Evolutionary conservation across 2,888 invertebrate genomes (phyloP), one percentile per base, ranked within the genome.

Genomic region (Nineta flava): DNA sequence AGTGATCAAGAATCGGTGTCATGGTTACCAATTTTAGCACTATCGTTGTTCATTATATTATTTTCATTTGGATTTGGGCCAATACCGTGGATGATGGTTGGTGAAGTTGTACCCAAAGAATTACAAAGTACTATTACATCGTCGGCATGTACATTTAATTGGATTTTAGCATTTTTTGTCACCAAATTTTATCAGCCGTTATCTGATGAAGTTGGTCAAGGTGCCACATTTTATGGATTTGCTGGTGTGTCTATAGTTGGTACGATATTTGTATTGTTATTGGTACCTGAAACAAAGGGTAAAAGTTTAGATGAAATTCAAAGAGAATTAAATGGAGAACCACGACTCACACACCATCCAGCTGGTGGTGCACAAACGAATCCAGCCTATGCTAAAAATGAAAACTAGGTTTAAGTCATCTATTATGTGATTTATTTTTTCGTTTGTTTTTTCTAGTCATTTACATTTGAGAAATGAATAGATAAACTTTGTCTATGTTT

Each of bases 41-140:
- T 91, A 16, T 83, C 86, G 43, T 54, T 85, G 2, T 92, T 87
- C 65, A 81, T 90, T 16, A 65, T 86, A 16, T 77, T 85, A 42
- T 92, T 90, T 68, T 86, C 87, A 0, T 60, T 90, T 35, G 91
- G 91, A 46, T 83, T 81, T 58, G 92, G 92, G 0, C 92, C 92
- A 0, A 85, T 92, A 44, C 91, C 91, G 0, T 87, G 87, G 87
- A 75, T 90, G 73, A 83, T 87, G 72, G 72, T 83, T 63, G 78
- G 88, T 2, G 92, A 92, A 64, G 70, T 92, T 10, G 84, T 92
- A 63, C 75, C 86, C 46, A 73, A 82, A 2, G 81, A 87, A 58
- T 83, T 88, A 51, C 87, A 87, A 61, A 82, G 79, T 3, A 72
- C 83, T 48, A 83, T 83, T 19, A 77, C 81, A 16, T 84, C 87